A percentile compares a stretch with the other conserved stretches of the same genome.
Evolutionary conservation across 2,113 vertebrate genomes (phyloP).

Genomic region (Tilapia sparmanii): DNA sequence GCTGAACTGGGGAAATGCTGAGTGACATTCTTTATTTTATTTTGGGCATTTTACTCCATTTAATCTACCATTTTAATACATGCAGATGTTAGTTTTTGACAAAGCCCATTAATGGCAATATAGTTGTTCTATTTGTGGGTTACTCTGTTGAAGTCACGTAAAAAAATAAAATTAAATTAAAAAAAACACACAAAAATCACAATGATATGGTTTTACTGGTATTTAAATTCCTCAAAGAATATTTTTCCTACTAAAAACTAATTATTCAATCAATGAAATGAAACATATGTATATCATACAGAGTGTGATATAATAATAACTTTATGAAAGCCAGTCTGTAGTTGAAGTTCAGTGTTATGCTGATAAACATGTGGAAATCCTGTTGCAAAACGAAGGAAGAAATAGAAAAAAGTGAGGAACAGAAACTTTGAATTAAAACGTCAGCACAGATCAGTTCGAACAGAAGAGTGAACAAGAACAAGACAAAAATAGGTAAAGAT

Average conservation of each 20-base stretch:
- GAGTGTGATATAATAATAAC: neutral
- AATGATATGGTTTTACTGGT: neutral
- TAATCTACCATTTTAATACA: neutral
- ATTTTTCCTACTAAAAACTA: neutral
- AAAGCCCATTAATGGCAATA: neutral
- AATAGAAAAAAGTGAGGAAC: neutral
- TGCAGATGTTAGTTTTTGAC: neutral
- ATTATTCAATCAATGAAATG: neutral
- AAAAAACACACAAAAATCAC: accelerated
- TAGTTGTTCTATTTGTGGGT: neutral
- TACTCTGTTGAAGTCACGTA: neutral
- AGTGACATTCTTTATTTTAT: neutral
- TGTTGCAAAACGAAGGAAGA: neutral
- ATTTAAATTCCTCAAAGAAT: neutral
- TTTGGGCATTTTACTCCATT: neutral
- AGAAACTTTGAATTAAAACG: neutral
- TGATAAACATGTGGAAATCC: neutral
- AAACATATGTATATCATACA: neutral
- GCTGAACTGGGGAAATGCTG: neutral
- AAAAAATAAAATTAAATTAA: accelerated
- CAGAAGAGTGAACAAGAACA: neutral
- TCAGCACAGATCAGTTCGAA: neutral
- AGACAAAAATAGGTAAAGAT: neutral
- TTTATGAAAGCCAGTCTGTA: neutral
- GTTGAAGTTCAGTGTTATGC: neutral